Conservation (phyloP, 2,888 invertebrate genomes). For the Xiphydria camelus region DNA sequence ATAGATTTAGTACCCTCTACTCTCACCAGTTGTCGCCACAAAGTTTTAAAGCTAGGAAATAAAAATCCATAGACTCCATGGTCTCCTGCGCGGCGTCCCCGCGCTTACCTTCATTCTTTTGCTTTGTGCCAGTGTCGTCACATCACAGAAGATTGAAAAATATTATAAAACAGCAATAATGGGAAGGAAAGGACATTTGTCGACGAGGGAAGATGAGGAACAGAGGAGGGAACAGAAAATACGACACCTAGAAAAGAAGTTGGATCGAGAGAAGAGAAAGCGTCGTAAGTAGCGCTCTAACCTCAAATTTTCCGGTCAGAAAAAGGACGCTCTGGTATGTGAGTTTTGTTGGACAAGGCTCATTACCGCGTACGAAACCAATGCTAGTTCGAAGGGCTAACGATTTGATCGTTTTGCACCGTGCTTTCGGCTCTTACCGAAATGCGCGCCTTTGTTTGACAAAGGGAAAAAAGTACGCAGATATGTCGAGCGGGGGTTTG, state of each 20-base stretch:
- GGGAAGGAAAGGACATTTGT: slow-evolving; percentile 2
- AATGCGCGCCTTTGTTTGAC: slow-evolving; percentile 13
- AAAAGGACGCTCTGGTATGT: background rate
- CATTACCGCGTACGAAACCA: slow-evolving; percentile 6
- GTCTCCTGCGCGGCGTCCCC: too few relatives aligned
- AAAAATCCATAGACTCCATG: too few relatives aligned
- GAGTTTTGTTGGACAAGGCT: background rate
- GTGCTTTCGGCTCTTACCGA: slow-evolving; percentile 13
- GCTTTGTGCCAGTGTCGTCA: too few relatives aligned
- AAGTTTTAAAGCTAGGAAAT: too few relatives aligned
- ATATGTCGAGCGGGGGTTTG: slow-evolving; percentile 3
- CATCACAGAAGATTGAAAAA: too few relatives aligned
- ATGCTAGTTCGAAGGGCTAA: background rate
- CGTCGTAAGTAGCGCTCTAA: slow-evolving; percentile 5
- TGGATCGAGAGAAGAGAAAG: slow-evolving; percentile 4
- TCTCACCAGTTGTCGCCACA: too few relatives aligned
- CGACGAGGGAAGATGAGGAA: background rate
- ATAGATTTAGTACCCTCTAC: too few relatives aligned
- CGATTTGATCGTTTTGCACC: slow-evolving; percentile 11
- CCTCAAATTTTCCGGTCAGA: slow-evolving; percentile 5
- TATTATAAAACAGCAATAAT: too few relatives aligned
- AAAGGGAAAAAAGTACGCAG: background rate
- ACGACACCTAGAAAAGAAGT: slow-evolving; percentile 2
- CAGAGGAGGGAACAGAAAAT: background rate
- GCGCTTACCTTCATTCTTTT: too few relatives aligned